These are phyloP conservation scores for Patella vulgata DNA, from an alignment of 1,140 invertebrate species.

Conservation along the genomic window DNA sequence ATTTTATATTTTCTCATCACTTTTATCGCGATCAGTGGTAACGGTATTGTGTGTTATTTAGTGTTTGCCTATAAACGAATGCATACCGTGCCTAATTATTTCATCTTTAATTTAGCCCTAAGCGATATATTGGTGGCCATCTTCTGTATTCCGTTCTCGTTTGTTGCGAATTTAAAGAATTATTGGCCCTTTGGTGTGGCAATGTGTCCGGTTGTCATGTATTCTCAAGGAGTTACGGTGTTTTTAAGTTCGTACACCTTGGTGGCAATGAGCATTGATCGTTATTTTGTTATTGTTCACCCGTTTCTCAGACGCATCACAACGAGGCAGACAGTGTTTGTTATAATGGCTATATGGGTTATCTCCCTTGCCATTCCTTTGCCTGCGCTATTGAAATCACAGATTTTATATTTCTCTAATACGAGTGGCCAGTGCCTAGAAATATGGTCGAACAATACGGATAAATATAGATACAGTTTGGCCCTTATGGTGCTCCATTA, in stretches of 20 bases:
- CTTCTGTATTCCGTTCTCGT: conserved; percentile 91
- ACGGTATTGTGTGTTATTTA: conserved; percentile 88
- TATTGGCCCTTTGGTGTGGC: conserved; percentile 89
- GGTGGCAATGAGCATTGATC: conserved; percentile 93
- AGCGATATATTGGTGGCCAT: conserved; percentile 94
- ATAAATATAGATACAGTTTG: conserved; percentile 74
- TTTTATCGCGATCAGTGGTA: conserved; percentile 75
- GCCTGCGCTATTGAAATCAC: conserved; percentile 78
- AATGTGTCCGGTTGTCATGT: conserved; percentile 88
- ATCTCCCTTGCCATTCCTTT: conserved; percentile 83
- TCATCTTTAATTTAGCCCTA: conserved; percentile 93
- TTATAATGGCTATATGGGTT: conserved; percentile 80
- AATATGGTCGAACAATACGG: conserved; percentile 34
- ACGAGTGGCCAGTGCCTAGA: conserved; percentile 44
- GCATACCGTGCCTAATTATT: conserved; percentile 95
- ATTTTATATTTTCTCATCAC: conserved; percentile 51
- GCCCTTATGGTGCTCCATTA: conserved; percentile 85
- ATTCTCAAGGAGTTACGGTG: conserved; percentile 92
- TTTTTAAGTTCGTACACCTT: conserved; percentile 93
- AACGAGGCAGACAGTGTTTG: conserved; percentile 75
- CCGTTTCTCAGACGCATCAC: conserved; percentile 82
- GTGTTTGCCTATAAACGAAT: conserved; percentile 85
- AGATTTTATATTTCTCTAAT: conserved; percentile 39
- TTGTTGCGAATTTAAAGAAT: conserved; percentile 85
- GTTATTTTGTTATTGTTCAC: conserved; percentile 92